Evolutionary conservation across 2,113 vertebrate genomes (phyloP).

Genomic region (Oxygymnocypris stewartii): DNA sequence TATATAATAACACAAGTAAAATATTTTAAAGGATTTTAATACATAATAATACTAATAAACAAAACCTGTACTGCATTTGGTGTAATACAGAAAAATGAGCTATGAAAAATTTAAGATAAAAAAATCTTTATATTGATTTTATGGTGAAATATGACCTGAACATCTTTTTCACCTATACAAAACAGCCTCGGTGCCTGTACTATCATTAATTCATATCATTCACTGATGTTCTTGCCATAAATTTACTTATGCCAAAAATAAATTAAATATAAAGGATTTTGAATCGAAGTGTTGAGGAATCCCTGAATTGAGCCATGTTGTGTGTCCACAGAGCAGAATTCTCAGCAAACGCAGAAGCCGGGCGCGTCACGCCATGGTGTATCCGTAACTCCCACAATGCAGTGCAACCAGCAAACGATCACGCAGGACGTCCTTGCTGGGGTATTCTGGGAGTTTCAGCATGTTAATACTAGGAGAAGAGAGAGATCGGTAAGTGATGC

Average conservation of each 20-base stretch:
- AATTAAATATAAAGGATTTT: slow-evolving; percentile 13
- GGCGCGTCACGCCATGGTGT: slow-evolving; percentile 93
- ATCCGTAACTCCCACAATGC: slow-evolving; percentile 97
- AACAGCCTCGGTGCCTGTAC: background rate
- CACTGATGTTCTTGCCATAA: slow-evolving; percentile 17
- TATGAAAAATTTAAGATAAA: background rate
- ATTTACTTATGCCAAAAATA: slow-evolving; percentile 6
- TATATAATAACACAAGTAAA: no score
- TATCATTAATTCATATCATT: background rate
- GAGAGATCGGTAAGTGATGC: slow-evolving; percentile 7
- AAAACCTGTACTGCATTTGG: background rate
- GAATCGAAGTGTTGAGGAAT: slow-evolving; percentile 28
- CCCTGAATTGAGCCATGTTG: slow-evolving; percentile 43
- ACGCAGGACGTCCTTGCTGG: slow-evolving; percentile 89
- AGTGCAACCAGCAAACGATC: slow-evolving; percentile 95
- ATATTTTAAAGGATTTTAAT: background rate
- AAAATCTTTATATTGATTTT: background rate
- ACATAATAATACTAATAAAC: background rate
- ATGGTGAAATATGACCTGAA: background rate
- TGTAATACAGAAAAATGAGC: background rate
- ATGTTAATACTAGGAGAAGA: slow-evolving; percentile 89
- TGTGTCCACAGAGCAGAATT: slow-evolving; percentile 8
- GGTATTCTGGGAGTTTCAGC: slow-evolving; percentile 98
- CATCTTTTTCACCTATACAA: background rate
- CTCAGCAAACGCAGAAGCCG: slow-evolving; percentile 30